Base-by-base conservation (phyloP, 92 coral and sea anemone genomes). In the Porites divaricata region DNA sequence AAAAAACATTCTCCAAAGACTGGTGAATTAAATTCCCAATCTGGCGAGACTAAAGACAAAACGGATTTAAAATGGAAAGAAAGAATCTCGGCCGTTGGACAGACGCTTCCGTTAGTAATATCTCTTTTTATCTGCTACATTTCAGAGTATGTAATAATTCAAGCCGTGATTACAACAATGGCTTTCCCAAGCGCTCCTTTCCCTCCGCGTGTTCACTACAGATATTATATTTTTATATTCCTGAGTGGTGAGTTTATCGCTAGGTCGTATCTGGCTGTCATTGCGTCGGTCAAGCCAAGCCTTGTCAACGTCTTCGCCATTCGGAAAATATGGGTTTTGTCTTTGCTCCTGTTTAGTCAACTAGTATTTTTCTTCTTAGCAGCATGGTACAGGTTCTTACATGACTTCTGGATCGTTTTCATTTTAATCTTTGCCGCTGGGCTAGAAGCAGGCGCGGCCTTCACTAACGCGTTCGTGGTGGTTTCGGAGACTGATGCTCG, bases 151-250 rank as follows among this genome's bases (percentile, higher is more conserved):
- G 89, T 94, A 83, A 94, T 91, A 20, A 94, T 94, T 9, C 98
- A 94, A 67, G 91, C 98, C 16, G 86, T 94, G 15, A 94, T 94
- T n/a, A 94, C 98, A 2, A 94, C 98, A 54, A 94, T 94, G 98
- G 95, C 98, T 15, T 94, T 94, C 57, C 95, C 98, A 4, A 89
- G 48, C 67, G 98, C 98, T 17, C 98, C 98, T 59, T 94, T 94
- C 77, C 98, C 98, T 0, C 98, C 98, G 8, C 78, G 98, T 75
- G 98, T 94, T 25, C 98, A 94, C 57, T 94, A 94, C 63, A 92
- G 95, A 56, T 94, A 94, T 61, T 94, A 94, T 59, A 92, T 94
- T 52, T 94, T 94, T 62, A 94, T 94, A 70, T 94, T 94, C 72
- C 88, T 94, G 15, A 89, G 96, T 22, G 98, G 98, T 71, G 98